A percentile compares a stretch with the other conserved stretches of the same genome.
phyloP scores from a whole-genome alignment of 1,140 invertebrate genomes.

The Heterodera carotae region DNA sequence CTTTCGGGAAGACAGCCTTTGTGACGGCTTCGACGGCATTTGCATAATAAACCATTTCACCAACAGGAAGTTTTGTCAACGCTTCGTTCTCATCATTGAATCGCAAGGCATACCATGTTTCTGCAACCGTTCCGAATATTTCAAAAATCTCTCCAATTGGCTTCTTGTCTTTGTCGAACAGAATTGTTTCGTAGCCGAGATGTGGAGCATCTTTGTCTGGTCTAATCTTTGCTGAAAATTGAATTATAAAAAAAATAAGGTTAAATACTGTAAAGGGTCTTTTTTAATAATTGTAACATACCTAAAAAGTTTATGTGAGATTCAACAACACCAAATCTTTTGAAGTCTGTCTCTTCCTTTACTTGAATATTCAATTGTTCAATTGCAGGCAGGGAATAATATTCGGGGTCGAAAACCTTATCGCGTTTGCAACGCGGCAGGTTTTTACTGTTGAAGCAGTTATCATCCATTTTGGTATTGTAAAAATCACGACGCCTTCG shows the following conservation, averaged over 20 bases:
- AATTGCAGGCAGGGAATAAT: constrained; percentile 40
- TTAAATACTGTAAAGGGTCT: too few species aligned
- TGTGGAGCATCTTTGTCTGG: constrained; percentile 35
- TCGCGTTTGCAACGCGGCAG: not conserved
- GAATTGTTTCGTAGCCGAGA: constrained; percentile 47
- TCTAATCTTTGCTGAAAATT: constrained; percentile 40
- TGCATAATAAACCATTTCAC: constrained; percentile 41
- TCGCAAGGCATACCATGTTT: constrained; percentile 47
- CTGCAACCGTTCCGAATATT: constrained; percentile 44
- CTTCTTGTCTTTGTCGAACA: constrained; percentile 46
- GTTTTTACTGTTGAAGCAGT: not conserved
- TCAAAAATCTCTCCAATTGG: constrained; percentile 49
- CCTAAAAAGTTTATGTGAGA: constrained; percentile 47
- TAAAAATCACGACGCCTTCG: constrained; percentile 30
- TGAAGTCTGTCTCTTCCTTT: constrained; percentile 31
- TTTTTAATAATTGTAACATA: constrained; percentile 24
- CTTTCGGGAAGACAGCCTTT: constrained; percentile 42
- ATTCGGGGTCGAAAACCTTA: constrained; percentile 41
- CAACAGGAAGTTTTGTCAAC: constrained; percentile 22
- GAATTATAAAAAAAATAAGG: not conserved
- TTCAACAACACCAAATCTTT: constrained; percentile 49
- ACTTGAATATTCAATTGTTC: constrained; percentile 45
- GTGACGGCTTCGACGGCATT: constrained; percentile 34
- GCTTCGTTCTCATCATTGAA: constrained; percentile 48
- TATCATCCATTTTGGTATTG: not conserved